These are phyloP conservation scores for Pan troglodytes DNA, from an alignment of 2,113 vertebrate genomes.

Conservation along the genomic window NHGRI_mPanTro3-v2.1_pri NC_072403.2:130441501-130442000, in stretches of 20 bases:
- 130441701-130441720: neutral
- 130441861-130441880: neutral
- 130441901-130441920: neutral
- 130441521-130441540: slow-evolving; percentile 16
- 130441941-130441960: neutral
- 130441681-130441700: neutral
- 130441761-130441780: neutral
- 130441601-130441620: neutral
- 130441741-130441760: neutral
- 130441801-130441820: neutral
- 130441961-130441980: neutral
- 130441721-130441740: neutral
- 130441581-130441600: neutral
- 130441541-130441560: neutral
- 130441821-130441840: neutral
- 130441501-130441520: neutral
- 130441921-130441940: neutral
- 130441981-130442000: neutral
- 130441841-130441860: neutral
- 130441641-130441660: neutral
- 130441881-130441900: neutral
- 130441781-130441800: neutral
- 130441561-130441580: neutral
- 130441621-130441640: neutral
- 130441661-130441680: neutral